Evolutionary conservation across 2,888 invertebrate genomes (phyloP).

Genomic region (Flexamia atlantica): DNA sequence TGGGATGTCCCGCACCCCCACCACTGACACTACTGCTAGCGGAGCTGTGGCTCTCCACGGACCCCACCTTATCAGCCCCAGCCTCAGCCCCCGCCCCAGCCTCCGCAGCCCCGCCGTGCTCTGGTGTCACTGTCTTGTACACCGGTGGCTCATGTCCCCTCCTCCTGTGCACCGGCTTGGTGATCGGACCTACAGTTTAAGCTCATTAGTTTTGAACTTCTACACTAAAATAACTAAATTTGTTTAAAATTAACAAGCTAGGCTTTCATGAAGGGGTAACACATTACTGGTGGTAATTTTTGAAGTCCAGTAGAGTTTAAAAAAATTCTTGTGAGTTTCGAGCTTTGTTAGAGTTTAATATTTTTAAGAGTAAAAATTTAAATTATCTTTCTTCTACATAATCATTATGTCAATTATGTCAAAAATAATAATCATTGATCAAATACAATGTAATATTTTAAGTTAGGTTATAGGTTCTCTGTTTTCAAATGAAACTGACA

Average conservation of each 20-base stretch:
- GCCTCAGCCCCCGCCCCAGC: neutral
- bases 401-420: too few species aligned
- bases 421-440: too few species aligned
- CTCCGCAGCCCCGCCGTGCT: conserved; percentile 9
- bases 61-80: neutral
- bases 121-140: conserved; percentile 43
- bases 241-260: neutral
- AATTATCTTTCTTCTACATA: too few species aligned
- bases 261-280: neutral
- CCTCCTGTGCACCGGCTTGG: conserved; percentile 40
- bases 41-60: conserved; percentile 14
- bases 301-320: too few species aligned
- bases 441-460: too few species aligned
- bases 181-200: conserved; percentile 12
- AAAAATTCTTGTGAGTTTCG: too few species aligned
- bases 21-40: neutral
- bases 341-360: too few species aligned
- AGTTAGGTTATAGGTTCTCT: too few species aligned
- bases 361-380: too few species aligned
- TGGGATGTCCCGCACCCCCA: neutral
- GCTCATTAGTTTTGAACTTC: too few species aligned
- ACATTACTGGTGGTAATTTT: neutral
- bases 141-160: conserved; percentile 17
- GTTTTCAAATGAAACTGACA: too few species aligned
- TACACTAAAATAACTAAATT: too few species aligned